Conservation (phyloP, 2,888 invertebrate genomes). For the Trissolcus brochymenae region DNA sequence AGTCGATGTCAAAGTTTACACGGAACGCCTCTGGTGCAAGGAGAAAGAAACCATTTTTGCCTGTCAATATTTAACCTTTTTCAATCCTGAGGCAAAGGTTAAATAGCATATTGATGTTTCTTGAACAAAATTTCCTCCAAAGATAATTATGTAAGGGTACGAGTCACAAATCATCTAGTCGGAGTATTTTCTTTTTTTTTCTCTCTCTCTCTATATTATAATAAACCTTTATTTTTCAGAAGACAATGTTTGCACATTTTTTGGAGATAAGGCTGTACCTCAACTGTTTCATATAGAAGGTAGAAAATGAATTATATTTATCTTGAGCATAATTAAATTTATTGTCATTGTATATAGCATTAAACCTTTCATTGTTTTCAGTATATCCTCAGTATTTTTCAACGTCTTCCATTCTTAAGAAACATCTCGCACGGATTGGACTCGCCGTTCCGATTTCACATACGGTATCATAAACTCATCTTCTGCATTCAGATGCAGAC, state of each 20-base stretch:
- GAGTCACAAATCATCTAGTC: not conserved
- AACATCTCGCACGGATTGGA: not conserved
- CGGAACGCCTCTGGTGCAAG: conserved; percentile 26
- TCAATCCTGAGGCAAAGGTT: not conserved
- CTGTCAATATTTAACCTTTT: conserved; percentile 36
- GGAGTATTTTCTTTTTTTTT: no score
- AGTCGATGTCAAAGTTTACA: conserved; percentile 26
- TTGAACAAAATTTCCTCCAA: not conserved
- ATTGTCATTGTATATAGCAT: no score
- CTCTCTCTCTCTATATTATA: no score
- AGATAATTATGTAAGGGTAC: not conserved
- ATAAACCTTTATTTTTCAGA: no score
- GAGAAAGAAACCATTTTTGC: conserved; percentile 31
- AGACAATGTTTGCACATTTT: no score
- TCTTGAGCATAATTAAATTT: no score
- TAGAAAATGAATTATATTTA: no score
- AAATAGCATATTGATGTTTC: no score
- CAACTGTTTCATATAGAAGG: no score
- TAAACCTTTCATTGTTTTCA: not conserved
- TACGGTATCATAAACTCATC: conserved; percentile 7
- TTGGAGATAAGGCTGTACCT: no score
- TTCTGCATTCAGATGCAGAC: conserved; percentile 3
- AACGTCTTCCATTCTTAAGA: conserved; percentile 1
- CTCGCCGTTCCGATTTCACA: conserved; percentile 10
- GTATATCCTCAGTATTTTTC: conserved; percentile 8